Evolutionary conservation across 2,797 vertebrate genomes (phyloP).

Genomic region (Alauda arvensis): DNA sequence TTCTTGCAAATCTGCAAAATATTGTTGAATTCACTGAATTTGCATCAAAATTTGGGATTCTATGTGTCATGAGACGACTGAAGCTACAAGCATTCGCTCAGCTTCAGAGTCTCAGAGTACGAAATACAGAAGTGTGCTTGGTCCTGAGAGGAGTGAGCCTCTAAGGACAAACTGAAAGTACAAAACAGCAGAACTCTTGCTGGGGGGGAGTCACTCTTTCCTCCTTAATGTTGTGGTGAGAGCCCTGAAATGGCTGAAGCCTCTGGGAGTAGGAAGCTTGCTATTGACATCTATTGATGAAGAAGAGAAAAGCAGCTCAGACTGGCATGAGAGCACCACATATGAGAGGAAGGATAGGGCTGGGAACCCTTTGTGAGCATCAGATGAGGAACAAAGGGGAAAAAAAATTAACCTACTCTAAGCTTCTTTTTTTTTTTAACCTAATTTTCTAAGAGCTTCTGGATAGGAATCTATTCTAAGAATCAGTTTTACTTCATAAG

Average conservation of each 20-base stretch:
- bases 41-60: background rate
- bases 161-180: conserved; percentile 16
- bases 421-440: background rate
- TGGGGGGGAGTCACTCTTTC: background rate
- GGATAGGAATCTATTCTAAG: background rate
- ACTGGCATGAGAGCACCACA: background rate
- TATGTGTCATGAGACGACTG: background rate
- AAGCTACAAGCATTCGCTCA: background rate
- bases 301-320: conserved; percentile 54
- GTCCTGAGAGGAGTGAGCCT: background rate
- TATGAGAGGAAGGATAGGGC: background rate
- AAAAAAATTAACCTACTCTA: background rate
- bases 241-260: conserved; percentile 42
- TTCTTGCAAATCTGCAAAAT: background rate
- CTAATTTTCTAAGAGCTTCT: background rate
- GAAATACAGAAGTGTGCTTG: background rate
- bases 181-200: background rate
- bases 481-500: background rate
- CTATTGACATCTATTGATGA: conserved; percentile 65
- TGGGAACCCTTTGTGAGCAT: background rate
- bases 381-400: background rate
- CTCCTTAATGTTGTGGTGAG: background rate
- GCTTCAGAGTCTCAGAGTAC: background rate
- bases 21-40: background rate
- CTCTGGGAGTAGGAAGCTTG: conserved; percentile 42